A percentile compares a stretch with the other conserved stretches of the same genome.
phyloP scores from a whole-genome alignment of 2,797 vertebrate species.

The Hippoglossus hippoglossus region DNA sequence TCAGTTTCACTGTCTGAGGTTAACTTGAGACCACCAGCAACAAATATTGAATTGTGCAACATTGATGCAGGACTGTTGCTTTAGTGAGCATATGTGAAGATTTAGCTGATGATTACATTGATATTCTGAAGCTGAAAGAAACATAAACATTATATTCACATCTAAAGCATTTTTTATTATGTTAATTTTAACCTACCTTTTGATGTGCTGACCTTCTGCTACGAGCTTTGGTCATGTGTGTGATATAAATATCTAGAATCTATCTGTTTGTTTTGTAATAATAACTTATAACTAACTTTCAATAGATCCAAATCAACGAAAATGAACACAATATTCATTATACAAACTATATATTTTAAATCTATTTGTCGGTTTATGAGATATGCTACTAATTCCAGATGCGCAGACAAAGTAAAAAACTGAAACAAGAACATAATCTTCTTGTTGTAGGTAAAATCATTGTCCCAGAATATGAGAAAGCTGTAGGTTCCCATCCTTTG shows the following conservation, averaged over 20 bases:
- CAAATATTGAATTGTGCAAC: too few relatives aligned
- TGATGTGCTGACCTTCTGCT: not conserved
- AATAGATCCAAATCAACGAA: not conserved
- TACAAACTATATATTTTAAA: conserved; percentile 22
- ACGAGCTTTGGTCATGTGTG: too few relatives aligned
- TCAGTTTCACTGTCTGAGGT: conserved; percentile 3
- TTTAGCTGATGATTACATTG: not conserved
- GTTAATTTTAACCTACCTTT: not conserved
- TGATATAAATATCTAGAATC: too few relatives aligned
- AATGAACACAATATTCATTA: conserved; percentile 8
- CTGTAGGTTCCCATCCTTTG: conserved; percentile 18
- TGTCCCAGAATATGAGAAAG: conserved; percentile 44
- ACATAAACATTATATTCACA: too few relatives aligned
- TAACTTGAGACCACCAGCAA: not conserved
- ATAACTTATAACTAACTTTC: not conserved
- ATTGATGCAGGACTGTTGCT: not conserved
- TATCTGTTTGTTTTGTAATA: not conserved
- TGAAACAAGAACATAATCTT: conserved; percentile 35
- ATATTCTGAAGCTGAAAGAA: too few relatives aligned
- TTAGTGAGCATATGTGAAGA: not conserved
- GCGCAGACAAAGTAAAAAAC: conserved; percentile 7
- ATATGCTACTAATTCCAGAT: conserved; percentile 15
- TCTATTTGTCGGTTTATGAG: conserved; percentile 17
- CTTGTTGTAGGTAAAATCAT: conserved; percentile 4
- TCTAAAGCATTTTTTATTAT: too few relatives aligned